Evolutionary conservation across 2,113 vertebrate genomes (phyloP), one percentile per base, ranked within the genome.

Genomic region (Cynopterus brachyotis): DNA sequence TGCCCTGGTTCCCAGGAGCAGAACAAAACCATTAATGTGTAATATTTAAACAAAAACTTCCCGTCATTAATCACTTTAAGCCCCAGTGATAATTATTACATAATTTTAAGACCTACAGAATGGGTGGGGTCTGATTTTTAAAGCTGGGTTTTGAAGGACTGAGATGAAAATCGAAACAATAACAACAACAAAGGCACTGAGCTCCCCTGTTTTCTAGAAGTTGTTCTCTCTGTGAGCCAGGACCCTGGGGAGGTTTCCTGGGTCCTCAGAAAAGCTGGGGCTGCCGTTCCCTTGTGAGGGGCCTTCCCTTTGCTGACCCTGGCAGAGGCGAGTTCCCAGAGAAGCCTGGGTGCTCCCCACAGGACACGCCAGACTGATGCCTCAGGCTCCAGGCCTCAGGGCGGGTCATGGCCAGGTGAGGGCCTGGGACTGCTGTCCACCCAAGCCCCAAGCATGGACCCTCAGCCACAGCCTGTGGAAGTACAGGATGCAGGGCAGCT

Each of bases 31-130:
- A 96, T 96, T 96, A 40, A 80, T 60, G 96, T 95, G 97, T 97
- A 96, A 97, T 91, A 75, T 93, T 97, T 98, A 96, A 98, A 89
- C 95, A 83, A 93, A 97, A 96, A 86, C 73, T 19, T 96, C 96
- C 94, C 83, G 35, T 95, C 95, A 89, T 92, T 82, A 93, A 94
- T 96, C 92, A 95, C 62, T 78, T 81, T 60, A 89, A 93, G 82
- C 45, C 42, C 24, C 62, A 55, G 57, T 70, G 85, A 94, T 93
- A n/a, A 79, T 82, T 93, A 95, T 89, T 89, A 79, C 91, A 89
- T 24, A 78, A 78, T 24, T 53, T 24, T 20, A n/a, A 22, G 75
- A 24, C 47, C 45, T 55, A 91, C 62, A 35, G 50, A 78, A 69
- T 75, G 40, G 87, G 53, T 28, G 50, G 60, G 50, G 30, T 66